Percentiles rank a stretch among this genome's conserved stretches.
Evolutionary conservation across 2,797 vertebrate genomes (phyloP).

Genomic region (Clarias fuscus): DNA sequence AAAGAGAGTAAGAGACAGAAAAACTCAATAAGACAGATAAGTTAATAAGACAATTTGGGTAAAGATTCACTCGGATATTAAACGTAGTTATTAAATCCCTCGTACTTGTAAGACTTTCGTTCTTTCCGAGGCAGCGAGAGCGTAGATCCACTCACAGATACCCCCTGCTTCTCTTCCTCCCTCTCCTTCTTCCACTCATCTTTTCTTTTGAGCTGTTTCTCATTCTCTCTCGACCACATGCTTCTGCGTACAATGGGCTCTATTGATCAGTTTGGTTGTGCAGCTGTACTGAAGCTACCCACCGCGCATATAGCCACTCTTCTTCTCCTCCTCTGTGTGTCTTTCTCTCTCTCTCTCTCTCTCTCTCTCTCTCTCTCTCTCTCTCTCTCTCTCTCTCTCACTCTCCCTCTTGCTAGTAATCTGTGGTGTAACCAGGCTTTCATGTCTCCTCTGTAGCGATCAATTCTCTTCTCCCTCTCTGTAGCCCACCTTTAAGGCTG

Average conservation of each 20-base stretch:
- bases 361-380: too few relatives aligned
- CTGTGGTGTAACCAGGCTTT: slow-evolving; percentile 44
- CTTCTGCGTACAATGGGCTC: slow-evolving; percentile 43
- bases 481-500: slow-evolving; percentile 23
- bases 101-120: not conserved
- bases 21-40: not conserved
- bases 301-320: slow-evolving; percentile 13
- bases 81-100: not conserved
- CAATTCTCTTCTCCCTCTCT: slow-evolving; percentile 36
- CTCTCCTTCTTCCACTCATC: not conserved
- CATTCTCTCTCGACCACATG: slow-evolving; percentile 34
- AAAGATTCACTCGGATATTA: not conserved
- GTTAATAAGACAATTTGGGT: not conserved
- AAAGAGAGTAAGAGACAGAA: not conserved
- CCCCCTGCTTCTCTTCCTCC: slow-evolving; percentile 24
- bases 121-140: not conserved
- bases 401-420: slow-evolving; percentile 25
- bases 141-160: slow-evolving; percentile 26
- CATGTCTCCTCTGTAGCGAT: slow-evolving; percentile 40
- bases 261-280: slow-evolving; percentile 44
- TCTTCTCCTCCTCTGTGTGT: not conserved
- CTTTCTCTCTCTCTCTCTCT: not conserved
- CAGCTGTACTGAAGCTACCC: slow-evolving; percentile 45
- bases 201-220: slow-evolving; percentile 21
- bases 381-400: not conserved